Evolutionary conservation across 2,888 invertebrate genomes (phyloP).

Genomic region (Thalpophila matura): DNA sequence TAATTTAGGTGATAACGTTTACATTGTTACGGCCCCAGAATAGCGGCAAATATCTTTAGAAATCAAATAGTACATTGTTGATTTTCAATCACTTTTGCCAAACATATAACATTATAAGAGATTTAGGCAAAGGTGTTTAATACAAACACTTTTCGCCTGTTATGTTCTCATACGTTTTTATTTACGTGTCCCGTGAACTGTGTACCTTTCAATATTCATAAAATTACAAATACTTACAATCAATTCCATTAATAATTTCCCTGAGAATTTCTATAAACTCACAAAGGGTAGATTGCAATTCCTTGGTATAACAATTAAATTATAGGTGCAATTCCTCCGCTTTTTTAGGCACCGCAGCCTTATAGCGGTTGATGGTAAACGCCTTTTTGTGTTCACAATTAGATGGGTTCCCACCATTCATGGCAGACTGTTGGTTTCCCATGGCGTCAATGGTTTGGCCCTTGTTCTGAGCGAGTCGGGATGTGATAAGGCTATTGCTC

Average conservation of each 20-base stretch:
- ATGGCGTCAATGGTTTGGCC: slow-evolving; percentile 66
- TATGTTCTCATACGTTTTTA: background rate
- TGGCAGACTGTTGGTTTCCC: slow-evolving; percentile 63
- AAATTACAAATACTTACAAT: background rate
- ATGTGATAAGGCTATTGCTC: slow-evolving; percentile 24
- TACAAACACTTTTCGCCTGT: too few species aligned
- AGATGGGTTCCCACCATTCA: slow-evolving; percentile 70
- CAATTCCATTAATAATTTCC: slow-evolving; percentile 38
- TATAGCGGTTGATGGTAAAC: slow-evolving; percentile 49
- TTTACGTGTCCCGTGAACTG: background rate
- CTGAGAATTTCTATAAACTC: slow-evolving; percentile 42
- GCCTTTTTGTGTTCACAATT: slow-evolving; percentile 60
- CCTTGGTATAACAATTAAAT: slow-evolving; percentile 41
- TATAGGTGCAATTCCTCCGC: slow-evolving; percentile 23
- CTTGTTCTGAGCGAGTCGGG: slow-evolving; percentile 33
- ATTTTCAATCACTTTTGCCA: too few species aligned
- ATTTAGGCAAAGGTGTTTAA: too few species aligned
- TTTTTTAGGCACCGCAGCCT: slow-evolving; percentile 42
- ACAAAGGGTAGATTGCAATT: slow-evolving; percentile 33
- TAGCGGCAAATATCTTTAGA: too few species aligned
- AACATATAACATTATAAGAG: too few species aligned
- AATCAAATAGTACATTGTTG: too few species aligned
- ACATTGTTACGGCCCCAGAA: too few species aligned
- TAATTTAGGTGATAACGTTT: too few species aligned
- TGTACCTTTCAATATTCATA: slow-evolving; percentile 5